Evolutionary conservation across 2,888 invertebrate species (phyloP).

Genomic region (Camponotus fellah): DNA sequence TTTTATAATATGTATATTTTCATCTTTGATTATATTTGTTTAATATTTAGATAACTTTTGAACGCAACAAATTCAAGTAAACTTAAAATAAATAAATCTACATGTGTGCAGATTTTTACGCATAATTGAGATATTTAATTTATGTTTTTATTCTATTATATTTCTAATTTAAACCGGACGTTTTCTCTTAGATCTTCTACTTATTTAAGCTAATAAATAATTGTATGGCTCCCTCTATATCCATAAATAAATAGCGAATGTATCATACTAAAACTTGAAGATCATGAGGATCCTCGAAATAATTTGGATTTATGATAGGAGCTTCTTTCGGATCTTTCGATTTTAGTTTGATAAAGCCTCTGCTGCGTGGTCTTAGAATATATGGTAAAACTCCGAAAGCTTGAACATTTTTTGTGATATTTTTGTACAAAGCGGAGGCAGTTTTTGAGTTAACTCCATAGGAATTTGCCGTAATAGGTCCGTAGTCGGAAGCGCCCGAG

Average conservation of each 20-base stretch:
- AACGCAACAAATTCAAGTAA: background rate
- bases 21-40: background rate
- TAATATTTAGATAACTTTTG: background rate
- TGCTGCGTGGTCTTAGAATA: conserved; percentile 61
- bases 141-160: background rate
- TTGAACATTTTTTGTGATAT: conserved; percentile 12
- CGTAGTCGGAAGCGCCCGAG: background rate
- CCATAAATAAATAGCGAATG: too few relatives aligned
- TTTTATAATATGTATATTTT: background rate
- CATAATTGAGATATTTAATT: too few relatives aligned
- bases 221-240: too few relatives aligned
- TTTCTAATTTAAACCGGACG: background rate
- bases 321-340: conserved; percentile 91
- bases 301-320: conserved; percentile 96
- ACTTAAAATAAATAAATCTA: background rate
- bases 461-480: too few relatives aligned
- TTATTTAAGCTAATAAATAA: too few relatives aligned
- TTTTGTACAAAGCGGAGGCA: background rate
- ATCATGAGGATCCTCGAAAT: conserved; percentile 92
- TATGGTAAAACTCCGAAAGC: conserved; percentile 35
- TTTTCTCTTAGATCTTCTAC: too few relatives aligned
- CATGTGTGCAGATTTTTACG: background rate
- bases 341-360: conserved; percentile 88
- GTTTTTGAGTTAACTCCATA: background rate
- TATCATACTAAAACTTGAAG: conserved; percentile 90